These are phyloP conservation scores for Drosophila bocki DNA, from an alignment of 1,140 invertebrate species.

Conservation along the genomic window DNA sequence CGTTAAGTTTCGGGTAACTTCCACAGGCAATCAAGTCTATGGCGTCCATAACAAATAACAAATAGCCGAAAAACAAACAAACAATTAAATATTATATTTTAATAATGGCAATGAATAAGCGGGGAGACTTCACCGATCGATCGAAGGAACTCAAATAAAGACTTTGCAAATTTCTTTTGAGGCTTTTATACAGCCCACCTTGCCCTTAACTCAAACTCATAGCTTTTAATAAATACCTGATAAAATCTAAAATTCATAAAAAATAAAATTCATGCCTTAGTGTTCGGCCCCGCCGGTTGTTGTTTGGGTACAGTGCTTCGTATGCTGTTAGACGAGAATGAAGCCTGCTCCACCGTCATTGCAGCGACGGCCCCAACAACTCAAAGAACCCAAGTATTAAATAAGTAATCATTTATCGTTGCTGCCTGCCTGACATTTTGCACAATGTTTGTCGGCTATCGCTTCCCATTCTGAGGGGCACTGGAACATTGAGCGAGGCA, in stretches of 20 bases:
- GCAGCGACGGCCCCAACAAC: constrained; percentile 1
- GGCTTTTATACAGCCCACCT: constrained; percentile 21
- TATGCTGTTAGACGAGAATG: constrained; percentile 26
- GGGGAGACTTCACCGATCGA: constrained; percentile 9
- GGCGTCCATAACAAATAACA: constrained; percentile 64
- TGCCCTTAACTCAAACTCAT: neutral
- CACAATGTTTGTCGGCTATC: constrained; percentile 42
- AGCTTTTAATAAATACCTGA: too few species aligned
- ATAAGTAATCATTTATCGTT: constrained; percentile 65
- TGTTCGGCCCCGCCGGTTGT: neutral
- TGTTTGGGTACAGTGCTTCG: constrained; percentile 32
- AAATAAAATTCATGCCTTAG: constrained; percentile 53
- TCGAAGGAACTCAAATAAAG: constrained; percentile 21
- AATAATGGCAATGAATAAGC: neutral
- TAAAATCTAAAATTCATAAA: constrained; percentile 43
- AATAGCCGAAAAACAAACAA: constrained; percentile 6
- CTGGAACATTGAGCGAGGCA: neutral
- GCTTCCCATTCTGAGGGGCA: constrained; percentile 5
- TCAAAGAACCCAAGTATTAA: constrained; percentile 37
- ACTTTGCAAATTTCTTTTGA: neutral
- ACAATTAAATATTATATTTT: neutral
- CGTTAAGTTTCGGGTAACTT: constrained; percentile 60
- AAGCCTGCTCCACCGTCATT: constrained; percentile 20
- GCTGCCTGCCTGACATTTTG: constrained; percentile 46
- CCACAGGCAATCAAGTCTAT: constrained; percentile 66